Evolutionary conservation across 2,797 vertebrate genomes (phyloP).

Genomic region (Helostoma temminkii): DNA sequence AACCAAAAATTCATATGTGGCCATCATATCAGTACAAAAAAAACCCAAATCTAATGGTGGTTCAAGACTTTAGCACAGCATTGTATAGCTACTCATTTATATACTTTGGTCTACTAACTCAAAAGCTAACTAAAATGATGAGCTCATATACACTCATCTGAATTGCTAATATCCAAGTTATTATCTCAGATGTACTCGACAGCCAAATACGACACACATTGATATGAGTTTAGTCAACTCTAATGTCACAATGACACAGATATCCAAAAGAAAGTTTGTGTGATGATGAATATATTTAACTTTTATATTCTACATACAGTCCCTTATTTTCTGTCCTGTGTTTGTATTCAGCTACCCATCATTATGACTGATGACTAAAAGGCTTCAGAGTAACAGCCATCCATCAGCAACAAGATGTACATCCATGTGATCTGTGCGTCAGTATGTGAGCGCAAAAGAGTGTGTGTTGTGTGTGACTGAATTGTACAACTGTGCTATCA

Average conservation of each 20-base stretch:
- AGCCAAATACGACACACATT: background rate
- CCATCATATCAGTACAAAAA: too few species aligned
- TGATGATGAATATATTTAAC: background rate
- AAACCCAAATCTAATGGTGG: too few species aligned
- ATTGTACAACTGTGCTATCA: constrained; percentile 66
- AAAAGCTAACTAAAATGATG: too few species aligned
- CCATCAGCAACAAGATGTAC: constrained; percentile 8
- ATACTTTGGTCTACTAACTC: too few species aligned
- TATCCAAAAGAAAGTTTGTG: background rate
- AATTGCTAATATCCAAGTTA: background rate
- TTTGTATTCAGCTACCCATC: constrained; percentile 23
- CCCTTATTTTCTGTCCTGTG: constrained; percentile 12
- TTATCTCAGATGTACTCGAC: background rate
- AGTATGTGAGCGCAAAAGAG: constrained; percentile 9
- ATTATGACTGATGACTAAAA: constrained; percentile 21
- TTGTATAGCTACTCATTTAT: too few species aligned
- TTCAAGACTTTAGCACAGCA: too few species aligned
- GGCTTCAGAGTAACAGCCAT: constrained; percentile 17
- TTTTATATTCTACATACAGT: background rate
- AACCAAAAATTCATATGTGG: too few species aligned
- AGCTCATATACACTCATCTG: too few species aligned
- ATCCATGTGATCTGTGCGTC: constrained; percentile 33
- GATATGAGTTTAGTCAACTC: background rate
- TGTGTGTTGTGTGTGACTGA: constrained; percentile 57
- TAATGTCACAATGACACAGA: background rate